These are phyloP conservation scores for Chaetodon trifascialis DNA, from an alignment of 2,113 vertebrate species.

Conservation along the genomic window DNA sequence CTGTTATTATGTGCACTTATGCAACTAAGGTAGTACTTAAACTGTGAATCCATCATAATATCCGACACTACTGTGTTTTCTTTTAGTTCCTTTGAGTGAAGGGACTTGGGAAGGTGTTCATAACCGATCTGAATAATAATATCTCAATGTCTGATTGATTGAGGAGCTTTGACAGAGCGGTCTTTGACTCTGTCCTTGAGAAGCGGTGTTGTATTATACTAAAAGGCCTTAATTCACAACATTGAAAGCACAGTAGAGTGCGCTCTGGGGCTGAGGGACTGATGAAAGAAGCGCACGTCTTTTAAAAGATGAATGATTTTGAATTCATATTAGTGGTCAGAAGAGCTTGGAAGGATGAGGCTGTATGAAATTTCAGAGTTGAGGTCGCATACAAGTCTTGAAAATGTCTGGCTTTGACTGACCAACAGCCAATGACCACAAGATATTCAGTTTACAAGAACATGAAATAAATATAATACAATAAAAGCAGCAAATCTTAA, in stretches of 20 bases:
- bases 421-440: neutral
- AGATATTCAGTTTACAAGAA: neutral
- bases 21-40: neutral
- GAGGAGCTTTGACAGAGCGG: neutral
- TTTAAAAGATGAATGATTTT: neutral
- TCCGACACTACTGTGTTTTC: neutral
- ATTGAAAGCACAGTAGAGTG: neutral
- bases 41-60: neutral
- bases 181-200: slow-evolving; percentile 2
- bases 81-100: neutral
- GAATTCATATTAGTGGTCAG: neutral
- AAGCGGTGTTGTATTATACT: neutral
- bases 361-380: neutral
- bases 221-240: neutral
- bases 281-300: neutral
- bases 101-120: neutral
- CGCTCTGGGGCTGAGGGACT: neutral
- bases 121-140: neutral
- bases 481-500: neutral
- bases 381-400: neutral
- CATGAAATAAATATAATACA: neutral
- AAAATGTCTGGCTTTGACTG: neutral
- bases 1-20: neutral
- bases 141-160: neutral
- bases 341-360: neutral